Evolutionary conservation across 2,797 vertebrate species (phyloP), one percentile per base, ranked within the genome.

Genomic region (Phrynocephalus forsythii): DNA sequence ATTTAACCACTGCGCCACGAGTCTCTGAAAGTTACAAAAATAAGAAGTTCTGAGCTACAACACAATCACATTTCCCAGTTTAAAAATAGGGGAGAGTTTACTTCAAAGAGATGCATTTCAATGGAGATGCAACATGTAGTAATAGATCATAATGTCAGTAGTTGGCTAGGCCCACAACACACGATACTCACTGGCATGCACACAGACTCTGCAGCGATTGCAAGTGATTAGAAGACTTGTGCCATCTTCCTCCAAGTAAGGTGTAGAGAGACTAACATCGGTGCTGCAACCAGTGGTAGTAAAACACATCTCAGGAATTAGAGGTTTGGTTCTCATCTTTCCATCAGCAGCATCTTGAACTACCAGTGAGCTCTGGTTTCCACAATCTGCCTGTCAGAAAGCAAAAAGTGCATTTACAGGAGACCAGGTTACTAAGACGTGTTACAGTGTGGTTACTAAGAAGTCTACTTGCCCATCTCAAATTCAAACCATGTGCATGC

Each of bases 261-360:
- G 97, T 44, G 98, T 98, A 24, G 97, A 98, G 80, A 98, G 97
- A 92, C 97, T 98, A 87, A 98, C 97, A 89, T 98, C 98, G 0
- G 96, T 97, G 87, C 96, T 97, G 75, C 97, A 97, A 89, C 96
- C 97, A 56, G 98, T 98, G 1, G 98, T 97, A 94, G 98, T 98
- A 93, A 99, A 99, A 90, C 99, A 99, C 98, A 99, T 98, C 95
- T 99, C 99, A 11, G 99, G 99, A 95, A 99, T 99, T 87, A 99
- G 95, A 0, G 99, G 99, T 93, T 97, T 98, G 88, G 98, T 98
- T 97, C 97, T 97, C 89, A 97, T 97, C 38, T 92, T 96, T 50
- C 96, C 97, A 52, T 94, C 89, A 0, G 9, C 79, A 38, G 91
- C 67, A 68, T 93, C 88, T 91, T 79, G 86, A 91, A 88, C 90